Conservation (phyloP, 2,113 vertebrate genomes). For the Heterotis niloticus region DNA sequence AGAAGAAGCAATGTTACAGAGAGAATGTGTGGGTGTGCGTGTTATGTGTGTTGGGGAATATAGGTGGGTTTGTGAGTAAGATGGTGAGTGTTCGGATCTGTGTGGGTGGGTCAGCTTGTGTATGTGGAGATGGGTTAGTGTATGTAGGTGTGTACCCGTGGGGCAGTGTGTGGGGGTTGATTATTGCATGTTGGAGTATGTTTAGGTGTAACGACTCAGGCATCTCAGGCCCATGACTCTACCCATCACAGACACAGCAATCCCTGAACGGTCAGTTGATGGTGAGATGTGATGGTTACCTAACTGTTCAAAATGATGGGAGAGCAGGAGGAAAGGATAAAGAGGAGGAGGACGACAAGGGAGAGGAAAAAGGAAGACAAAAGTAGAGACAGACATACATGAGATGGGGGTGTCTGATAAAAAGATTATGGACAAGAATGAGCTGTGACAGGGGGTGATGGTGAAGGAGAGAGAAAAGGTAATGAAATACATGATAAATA, state of each 20-base stretch:
- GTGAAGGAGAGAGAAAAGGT: too few relatives aligned
- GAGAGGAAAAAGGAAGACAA: too few relatives aligned
- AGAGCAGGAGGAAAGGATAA: too few relatives aligned
- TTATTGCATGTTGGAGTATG: too few relatives aligned
- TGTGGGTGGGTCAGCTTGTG: not conserved
- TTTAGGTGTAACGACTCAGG: not conserved
- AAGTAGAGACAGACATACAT: too few relatives aligned
- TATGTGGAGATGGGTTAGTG: not conserved
- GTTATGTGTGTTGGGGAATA: not conserved
- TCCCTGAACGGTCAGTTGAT: not conserved
- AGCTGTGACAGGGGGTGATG: too few relatives aligned
- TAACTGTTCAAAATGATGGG: too few relatives aligned
- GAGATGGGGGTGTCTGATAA: too few relatives aligned
- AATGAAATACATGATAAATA: too few relatives aligned
- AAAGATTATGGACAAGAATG: too few relatives aligned
- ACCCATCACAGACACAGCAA: not conserved
- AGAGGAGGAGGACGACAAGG: too few relatives aligned
- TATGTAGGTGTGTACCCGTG: not conserved
- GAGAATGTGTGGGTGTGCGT: not conserved
- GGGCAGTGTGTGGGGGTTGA: not conserved
- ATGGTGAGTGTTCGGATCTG: not conserved
- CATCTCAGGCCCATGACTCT: not conserved
- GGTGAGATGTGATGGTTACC: not conserved
- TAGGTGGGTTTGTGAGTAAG: not conserved
- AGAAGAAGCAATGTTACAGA: not conserved